Evolutionary conservation across 2,113 vertebrate species (phyloP), one percentile per base, ranked within the genome.

Genomic region (Leptobrachium ailaonicum): DNA sequence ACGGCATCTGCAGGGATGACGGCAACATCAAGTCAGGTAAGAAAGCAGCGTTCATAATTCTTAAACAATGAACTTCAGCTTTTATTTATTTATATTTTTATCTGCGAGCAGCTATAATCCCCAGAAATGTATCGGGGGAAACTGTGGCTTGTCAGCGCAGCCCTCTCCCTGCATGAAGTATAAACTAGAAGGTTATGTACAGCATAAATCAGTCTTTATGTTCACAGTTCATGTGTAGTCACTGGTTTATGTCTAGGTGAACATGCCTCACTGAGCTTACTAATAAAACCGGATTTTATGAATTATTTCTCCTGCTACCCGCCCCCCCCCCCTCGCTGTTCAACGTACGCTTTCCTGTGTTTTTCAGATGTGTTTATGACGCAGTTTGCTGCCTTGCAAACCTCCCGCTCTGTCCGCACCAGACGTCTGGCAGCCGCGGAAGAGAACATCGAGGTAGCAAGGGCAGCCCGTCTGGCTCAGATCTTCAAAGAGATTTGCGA

Each of bases 401-500:
- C 98, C 2, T 88, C 97, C 0, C 95, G 98, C 66, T 99, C 98
- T 0, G 98, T 99, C 7, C 92, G 98, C 9, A 98, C 98, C 0
- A 93, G 97, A 44, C 94, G 98, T 43, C 89, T 99, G 68, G 96
- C 97, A 0, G 97, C 97, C 0, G 98, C 97, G 0, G 96, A 99
- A 83, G 97, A 98, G 87, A 99, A 99, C 86, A 92, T 96, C 0
- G 98, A 99, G 87, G 96, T 99, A 69, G 96, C 96, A 3, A 95
- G 97, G 32, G 96, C 98, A 0, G 98, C 98, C 10, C 96, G 98
- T 76, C 95, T 99, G 0, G 98, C 98, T 0, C 98, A 99, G 79
- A 98, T 99, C 90, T 98, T 99, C 90, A 99, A 99, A 88, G 98
- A 99, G 88, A 99, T 99, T 44, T 99, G 95, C 82, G 97, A 99